Evolutionary conservation across 2,888 invertebrate genomes (phyloP), one percentile per base, ranked within the genome.

Genomic region (Orthosia gracilis): DNA sequence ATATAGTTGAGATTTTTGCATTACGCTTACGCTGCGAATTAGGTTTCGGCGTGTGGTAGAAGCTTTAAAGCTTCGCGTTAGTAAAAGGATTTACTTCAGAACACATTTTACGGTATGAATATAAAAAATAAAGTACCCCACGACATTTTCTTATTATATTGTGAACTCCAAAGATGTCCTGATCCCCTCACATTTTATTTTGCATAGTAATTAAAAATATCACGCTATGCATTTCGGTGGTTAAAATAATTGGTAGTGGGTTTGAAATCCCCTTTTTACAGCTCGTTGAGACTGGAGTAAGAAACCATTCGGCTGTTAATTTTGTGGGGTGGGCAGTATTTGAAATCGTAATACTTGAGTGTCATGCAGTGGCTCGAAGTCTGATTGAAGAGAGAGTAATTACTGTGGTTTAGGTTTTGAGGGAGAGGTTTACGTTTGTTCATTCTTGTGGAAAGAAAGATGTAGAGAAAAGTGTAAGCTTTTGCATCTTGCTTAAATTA

Each of bases 181-280:
- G 47, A 18, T 1, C n/a, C 47, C 50, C 17, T n/a, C 50, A 12
- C 1, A 47, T 50, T 26, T 4, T 26, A 26, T 61, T 83, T 85
- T 71, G 66, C 75, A 76, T 78, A 80, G 75, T 57, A 78, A 84
- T 82, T 84, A 86, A 77, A 84, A 80, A 31, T 21, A 58, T 72
- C 67, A 80, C 68, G 66, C 68, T 9, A 45, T 59, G 52, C 66
- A 47, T 62, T 83, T 70, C 17, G 58, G 70, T 55, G 69, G 68
- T 69, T 59, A 31, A 77, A 70, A 59, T 76, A 84, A 78, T 81
- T 77, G 75, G 67, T 52, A 21, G 63, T 17, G 49, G 54, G 65
- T 50, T 67, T 58, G 47, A 17, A 3, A 11, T 69, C 77, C 82
- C 71, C 54, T 71, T 67, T 63, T 68, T 40, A 73, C 59, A 64